These are phyloP conservation scores for Anthopleura sola DNA, from an alignment of 64 coral and sea anemone species.

Conservation along the genomic window DNA sequence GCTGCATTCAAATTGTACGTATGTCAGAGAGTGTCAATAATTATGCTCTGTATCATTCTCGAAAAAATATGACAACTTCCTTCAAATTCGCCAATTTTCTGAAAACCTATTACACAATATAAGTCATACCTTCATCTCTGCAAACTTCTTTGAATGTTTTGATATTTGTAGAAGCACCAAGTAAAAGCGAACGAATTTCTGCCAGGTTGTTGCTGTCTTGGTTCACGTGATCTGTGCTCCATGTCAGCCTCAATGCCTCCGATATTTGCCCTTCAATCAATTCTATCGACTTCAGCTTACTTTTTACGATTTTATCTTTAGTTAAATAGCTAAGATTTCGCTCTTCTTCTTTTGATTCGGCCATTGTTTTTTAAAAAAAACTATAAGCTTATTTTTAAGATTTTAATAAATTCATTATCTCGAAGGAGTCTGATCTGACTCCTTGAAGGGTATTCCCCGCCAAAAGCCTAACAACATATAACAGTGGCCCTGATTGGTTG, in stretches of 20 bases:
- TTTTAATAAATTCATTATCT: neutral
- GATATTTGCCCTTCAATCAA: neutral
- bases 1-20: no score
- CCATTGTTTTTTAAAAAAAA: neutral
- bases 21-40: no score
- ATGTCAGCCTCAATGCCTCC: neutral
- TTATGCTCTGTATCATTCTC: no score
- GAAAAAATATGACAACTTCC: no score
- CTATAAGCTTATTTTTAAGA: neutral
- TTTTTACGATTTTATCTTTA: neutral
- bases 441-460: conserved; percentile 15
- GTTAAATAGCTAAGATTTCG: neutral
- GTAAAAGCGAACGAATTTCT: neutral
- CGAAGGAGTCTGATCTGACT: no score
- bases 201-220: neutral
- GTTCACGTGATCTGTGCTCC: neutral
- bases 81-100: no score
- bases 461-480: neutral
- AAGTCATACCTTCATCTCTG: neutral
- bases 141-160: conserved; percentile 7
- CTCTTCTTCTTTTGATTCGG: neutral
- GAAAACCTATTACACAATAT: no score
- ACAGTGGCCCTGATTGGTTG: neutral
- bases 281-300: neutral
- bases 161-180: neutral